Conservation (phyloP, 2,888 invertebrate genomes). For the Drosophila dives region DNA sequence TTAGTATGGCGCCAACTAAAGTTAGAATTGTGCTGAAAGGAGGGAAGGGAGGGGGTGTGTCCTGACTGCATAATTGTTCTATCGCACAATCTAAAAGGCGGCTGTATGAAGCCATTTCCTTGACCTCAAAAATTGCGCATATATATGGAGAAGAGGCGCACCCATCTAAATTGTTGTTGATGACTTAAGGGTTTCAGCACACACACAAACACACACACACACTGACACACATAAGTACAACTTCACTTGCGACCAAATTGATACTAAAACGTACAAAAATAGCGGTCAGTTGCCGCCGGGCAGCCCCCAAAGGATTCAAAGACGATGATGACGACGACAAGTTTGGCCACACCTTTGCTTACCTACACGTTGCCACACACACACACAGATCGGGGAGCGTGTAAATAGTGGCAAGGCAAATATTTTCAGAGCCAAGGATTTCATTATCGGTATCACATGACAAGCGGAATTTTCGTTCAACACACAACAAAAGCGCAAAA, state of each 20-base stretch:
- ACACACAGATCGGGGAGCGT: conserved; percentile 17
- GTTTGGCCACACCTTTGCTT: conserved; percentile 79
- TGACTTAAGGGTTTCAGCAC: conserved; percentile 70
- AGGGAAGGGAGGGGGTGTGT: neutral
- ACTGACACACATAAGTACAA: conserved; percentile 28
- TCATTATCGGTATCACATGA: conserved; percentile 83
- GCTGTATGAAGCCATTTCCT: conserved; percentile 66
- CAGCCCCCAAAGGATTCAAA: conserved; percentile 69
- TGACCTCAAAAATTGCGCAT: conserved; percentile 69
- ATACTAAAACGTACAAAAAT: conserved; percentile 64
- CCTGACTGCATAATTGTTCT: conserved; percentile 39
- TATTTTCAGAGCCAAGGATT: conserved; percentile 83
- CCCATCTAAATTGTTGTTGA: conserved; percentile 52
- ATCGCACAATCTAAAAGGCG: conserved; percentile 19
- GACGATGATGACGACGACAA: conserved; percentile 54
- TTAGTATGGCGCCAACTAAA: conserved; percentile 55
- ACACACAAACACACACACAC: conserved; percentile 25
- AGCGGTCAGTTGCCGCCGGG: conserved; percentile 34
- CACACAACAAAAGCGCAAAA: conserved; percentile 57
- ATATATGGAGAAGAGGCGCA: conserved; percentile 45
- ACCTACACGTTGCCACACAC: conserved; percentile 53
- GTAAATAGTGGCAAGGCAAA: conserved; percentile 75
- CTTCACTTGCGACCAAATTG: conserved; percentile 76
- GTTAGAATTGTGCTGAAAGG: neutral
- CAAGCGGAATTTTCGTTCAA: conserved; percentile 64